Evolutionary conservation across 2,113 vertebrate genomes (phyloP), one percentile per base, ranked within the genome.

Genomic region (Poicephalus meyeri): DNA sequence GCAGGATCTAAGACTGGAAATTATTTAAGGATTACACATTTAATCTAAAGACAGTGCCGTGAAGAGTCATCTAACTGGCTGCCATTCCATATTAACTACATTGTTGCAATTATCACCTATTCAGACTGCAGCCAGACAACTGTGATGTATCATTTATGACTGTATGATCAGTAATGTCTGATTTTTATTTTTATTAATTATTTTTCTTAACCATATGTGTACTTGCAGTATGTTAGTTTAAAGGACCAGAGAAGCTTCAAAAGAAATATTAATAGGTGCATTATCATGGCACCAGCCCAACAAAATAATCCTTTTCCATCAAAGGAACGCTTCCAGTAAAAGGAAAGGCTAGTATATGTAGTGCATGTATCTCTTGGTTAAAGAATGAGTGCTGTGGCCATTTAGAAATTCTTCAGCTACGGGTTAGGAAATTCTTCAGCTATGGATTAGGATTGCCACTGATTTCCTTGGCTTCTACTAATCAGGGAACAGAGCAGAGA

Each of bases 81-180:
- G 68, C 19, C 71, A 66, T 82, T 85, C 63, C 24, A 7, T 82
- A 70, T 87, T 94, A 85, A 61, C 56, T 64, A 71, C 11, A 37
- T 91, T 87, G 65, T 25, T 96, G 47, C 42, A 91, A 69, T 92
- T 81, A 82, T 76, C 31, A 61, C 19, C 61, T 72, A 24, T 73
- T 88, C 93, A 65, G 44, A 81, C 39, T 72, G 63, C 35, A 79
- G 55, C 52, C 80, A 96, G 91, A 76, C n/a, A 83, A 89, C 74
- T 82, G 17, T 95, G 52, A 84, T 92, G 28, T 79, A 85, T 91
- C 47, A 89, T 93, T 94, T 81, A 87, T 91, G 37, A 79, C 26
- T 85, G 21, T 89, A 68, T 85, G 46, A 86, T 81, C 60, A 71
- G 41, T 44, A 78, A 65, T 73, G 6, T 66, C 83, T 74, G 33